These are phyloP conservation scores for Schlechtendalia chinensis DNA, from an alignment of 1,140 invertebrate species.

Conservation along the genomic window DNA sequence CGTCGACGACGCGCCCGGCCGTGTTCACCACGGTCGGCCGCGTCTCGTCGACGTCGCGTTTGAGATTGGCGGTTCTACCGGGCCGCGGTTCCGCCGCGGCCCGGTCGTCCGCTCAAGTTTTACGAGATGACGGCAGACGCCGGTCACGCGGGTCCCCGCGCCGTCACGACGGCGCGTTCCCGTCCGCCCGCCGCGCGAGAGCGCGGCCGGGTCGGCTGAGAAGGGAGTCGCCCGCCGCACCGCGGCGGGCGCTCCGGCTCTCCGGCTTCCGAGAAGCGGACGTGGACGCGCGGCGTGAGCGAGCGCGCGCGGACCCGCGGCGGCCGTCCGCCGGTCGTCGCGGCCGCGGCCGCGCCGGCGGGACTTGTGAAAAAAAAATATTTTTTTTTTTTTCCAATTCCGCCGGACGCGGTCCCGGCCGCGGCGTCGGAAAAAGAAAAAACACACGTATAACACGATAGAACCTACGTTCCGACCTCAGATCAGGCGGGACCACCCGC, in stretches of 20 bases:
- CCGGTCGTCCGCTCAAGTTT: conserved; percentile 5
- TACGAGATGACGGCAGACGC: background rate
- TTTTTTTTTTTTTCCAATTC: too few relatives aligned
- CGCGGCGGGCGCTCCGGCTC: background rate
- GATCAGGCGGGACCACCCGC: conserved; percentile 5
- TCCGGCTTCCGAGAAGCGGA: background rate
- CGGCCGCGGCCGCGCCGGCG: too few relatives aligned
- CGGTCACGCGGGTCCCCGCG: conserved; percentile 2
- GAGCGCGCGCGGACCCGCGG: too few relatives aligned
- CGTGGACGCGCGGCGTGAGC: background rate
- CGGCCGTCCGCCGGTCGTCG: too few relatives aligned
- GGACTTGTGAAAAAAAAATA: too few relatives aligned
- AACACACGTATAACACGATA: too few relatives aligned
- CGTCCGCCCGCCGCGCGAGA: background rate
- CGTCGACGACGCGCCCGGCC: too few relatives aligned
- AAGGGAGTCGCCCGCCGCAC: conserved; percentile 49
- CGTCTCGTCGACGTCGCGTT: conserved; percentile 52
- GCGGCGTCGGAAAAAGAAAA: too few relatives aligned
- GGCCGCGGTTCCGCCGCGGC: background rate
- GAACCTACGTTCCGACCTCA: conserved; percentile 53
- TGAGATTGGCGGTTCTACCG: background rate
- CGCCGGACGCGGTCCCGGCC: background rate
- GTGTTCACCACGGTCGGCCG: conserved; percentile 42
- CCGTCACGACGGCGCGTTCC: background rate
- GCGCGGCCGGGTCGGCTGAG: conserved; percentile 15